Percentiles rank a stretch among this genome's conserved stretches.
Conservation (phyloP, 2,113 vertebrate genomes). For the Microcebus griseorufus region DNA sequence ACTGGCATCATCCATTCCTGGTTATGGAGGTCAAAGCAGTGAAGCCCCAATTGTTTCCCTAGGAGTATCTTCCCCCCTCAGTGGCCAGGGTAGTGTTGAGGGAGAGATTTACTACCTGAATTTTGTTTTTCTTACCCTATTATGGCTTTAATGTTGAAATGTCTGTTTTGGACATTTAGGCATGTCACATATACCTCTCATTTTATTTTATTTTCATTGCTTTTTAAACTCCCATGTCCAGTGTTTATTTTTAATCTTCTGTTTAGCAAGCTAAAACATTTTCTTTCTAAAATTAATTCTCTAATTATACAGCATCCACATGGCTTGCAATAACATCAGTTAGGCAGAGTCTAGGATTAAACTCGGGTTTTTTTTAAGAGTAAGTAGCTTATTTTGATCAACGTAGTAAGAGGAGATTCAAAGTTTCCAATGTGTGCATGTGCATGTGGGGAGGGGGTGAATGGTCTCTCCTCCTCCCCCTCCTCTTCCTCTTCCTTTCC, state of each 20-base stretch:
- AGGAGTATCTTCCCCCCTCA: too few relatives aligned
- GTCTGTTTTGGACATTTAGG: background rate
- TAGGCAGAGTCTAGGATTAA: background rate
- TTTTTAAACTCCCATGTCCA: background rate
- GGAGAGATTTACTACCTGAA: background rate
- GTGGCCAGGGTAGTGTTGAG: background rate
- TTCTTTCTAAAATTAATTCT: slow-evolving; percentile 45
- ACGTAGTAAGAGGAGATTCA: background rate
- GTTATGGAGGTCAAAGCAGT: background rate
- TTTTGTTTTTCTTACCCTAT: background rate
- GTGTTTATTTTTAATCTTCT: background rate
- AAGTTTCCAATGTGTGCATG: background rate
- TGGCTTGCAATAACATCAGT: background rate
- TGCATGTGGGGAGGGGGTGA: background rate
- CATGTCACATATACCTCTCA: background rate
- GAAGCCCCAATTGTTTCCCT: background rate
- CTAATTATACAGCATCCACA: background rate
- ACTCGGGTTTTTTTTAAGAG: background rate
- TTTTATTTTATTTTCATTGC: background rate
- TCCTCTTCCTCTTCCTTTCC: background rate
- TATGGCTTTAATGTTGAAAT: background rate
- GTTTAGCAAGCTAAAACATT: slow-evolving; percentile 10
- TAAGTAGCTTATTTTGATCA: background rate
- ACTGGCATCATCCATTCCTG: background rate
- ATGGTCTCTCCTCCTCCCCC: background rate